A percentile compares a stretch with the other conserved stretches of the same genome.
Evolutionary conservation across 2,113 vertebrate species (phyloP).

Genomic region (Taurulus bubalis): DNA sequence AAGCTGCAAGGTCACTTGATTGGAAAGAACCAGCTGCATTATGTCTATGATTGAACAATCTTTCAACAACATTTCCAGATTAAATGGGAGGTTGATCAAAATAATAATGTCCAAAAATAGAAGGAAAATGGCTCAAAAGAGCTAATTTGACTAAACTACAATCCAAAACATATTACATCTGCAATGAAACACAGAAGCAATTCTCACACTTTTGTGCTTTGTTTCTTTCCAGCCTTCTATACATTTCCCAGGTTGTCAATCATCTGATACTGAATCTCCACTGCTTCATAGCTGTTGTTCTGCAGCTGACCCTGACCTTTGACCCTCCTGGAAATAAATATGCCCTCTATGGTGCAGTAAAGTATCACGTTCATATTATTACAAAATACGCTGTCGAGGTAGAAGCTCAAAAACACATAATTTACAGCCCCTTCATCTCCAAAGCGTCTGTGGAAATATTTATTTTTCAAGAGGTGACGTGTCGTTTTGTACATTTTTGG

Average conservation of each 20-base stretch:
- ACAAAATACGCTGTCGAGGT: background rate
- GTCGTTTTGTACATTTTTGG: background rate
- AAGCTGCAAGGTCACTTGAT: background rate
- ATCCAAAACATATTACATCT: background rate
- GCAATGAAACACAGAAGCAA: background rate
- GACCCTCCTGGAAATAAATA: background rate
- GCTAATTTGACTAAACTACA: background rate
- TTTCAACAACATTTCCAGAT: background rate
- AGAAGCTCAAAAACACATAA: background rate
- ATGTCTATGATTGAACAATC: background rate
- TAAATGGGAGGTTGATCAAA: background rate
- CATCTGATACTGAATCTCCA: background rate
- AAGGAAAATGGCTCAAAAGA: background rate
- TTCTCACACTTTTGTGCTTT: background rate
- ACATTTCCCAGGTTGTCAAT: background rate
- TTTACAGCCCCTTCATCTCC: slow-evolving; percentile 2
- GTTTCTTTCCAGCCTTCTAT: no score
- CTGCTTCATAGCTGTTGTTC: background rate
- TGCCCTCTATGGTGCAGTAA: slow-evolving; percentile 15
- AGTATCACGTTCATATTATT: slow-evolving; percentile 14
- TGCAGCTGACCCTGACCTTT: slow-evolving; percentile 17
- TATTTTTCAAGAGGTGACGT: slow-evolving; percentile 16
- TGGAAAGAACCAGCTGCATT: background rate
- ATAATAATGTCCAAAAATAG: background rate
- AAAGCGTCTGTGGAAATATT: slow-evolving; percentile 1